A percentile compares a stretch with the other conserved stretches of the same genome.
These are phyloP conservation scores for Hoplostethus atlanticus DNA, from an alignment of 2,797 vertebrate genomes.

Conservation along the genomic window DNA sequence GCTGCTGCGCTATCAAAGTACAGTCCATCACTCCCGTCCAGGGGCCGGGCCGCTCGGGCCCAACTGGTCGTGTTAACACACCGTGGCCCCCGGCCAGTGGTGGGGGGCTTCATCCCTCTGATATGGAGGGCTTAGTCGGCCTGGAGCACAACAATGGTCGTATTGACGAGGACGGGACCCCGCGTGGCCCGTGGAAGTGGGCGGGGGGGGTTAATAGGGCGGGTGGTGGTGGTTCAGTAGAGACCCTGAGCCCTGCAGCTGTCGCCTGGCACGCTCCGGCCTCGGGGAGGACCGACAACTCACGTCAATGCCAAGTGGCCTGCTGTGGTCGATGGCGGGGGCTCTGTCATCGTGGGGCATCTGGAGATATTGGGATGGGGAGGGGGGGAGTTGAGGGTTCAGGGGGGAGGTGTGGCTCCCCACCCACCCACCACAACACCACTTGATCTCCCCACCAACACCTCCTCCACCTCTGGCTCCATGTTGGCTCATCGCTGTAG, in stretches of 20 bases:
- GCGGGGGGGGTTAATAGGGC: slow-evolving; percentile 71
- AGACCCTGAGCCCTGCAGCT: slow-evolving; percentile 87
- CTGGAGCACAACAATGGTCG: slow-evolving; percentile 73
- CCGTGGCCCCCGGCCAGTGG: slow-evolving; percentile 21
- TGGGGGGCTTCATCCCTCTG: slow-evolving; percentile 56
- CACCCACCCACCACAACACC: slow-evolving; percentile 22
- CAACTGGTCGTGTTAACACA: slow-evolving; percentile 13
- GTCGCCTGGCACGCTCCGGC: slow-evolving; percentile 90
- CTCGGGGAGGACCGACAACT: slow-evolving; percentile 87
- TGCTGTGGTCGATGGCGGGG: slow-evolving; percentile 77
- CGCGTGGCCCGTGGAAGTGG: slow-evolving; percentile 70
- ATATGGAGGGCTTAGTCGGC: slow-evolving; percentile 65
- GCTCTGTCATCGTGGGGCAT: slow-evolving; percentile 81
- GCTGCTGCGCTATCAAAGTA: slow-evolving; percentile 65
- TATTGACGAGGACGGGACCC: slow-evolving; percentile 74
- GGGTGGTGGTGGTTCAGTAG: slow-evolving; percentile 73
- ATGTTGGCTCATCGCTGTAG: too few relatives aligned
- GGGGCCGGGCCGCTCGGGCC: not conserved
- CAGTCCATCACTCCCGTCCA: slow-evolving; percentile 65
- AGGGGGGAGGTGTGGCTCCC: too few relatives aligned
- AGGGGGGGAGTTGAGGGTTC: too few relatives aligned
- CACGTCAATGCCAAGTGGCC: slow-evolving; percentile 87
- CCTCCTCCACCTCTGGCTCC: slow-evolving; percentile 28
- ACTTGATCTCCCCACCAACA: not conserved
- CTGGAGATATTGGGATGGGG: slow-evolving; percentile 55